Conservation (phyloP, 2,113 vertebrate genomes). For the Chaenogobius annularis region DNA sequence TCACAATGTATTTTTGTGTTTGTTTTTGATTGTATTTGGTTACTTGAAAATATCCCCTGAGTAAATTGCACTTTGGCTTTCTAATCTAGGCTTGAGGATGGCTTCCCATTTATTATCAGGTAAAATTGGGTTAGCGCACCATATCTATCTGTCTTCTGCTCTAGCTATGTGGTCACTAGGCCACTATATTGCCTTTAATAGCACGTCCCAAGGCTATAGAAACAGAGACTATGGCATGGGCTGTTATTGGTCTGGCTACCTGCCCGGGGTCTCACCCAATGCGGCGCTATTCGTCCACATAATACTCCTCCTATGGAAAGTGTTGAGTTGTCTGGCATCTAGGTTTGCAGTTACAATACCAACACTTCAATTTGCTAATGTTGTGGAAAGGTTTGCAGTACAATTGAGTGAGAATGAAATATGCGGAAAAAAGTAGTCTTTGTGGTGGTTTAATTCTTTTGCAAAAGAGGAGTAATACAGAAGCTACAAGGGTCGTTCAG, state of each 20-base stretch:
- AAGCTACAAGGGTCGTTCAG: too few species aligned
- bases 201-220: slow-evolving; percentile 54
- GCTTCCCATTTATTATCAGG: slow-evolving; percentile 36
- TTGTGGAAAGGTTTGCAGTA: neutral
- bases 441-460: too few species aligned
- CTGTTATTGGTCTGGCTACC: slow-evolving; percentile 42
- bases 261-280: slow-evolving; percentile 50
- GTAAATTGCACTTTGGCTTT: slow-evolving; percentile 23
- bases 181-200: slow-evolving; percentile 45
- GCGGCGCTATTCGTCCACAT: slow-evolving; percentile 38
- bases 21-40: neutral
- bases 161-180: slow-evolving; percentile 39
- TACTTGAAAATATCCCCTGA: neutral
- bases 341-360: neutral
- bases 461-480: too few species aligned
- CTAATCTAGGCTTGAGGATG: slow-evolving; percentile 18
- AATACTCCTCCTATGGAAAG: slow-evolving; percentile 16
- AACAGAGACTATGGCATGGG: slow-evolving; percentile 18
- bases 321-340: slow-evolving; percentile 16
- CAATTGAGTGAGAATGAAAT: neutral
- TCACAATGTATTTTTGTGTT: neutral
- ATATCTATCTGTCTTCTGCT: slow-evolving; percentile 37
- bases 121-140: slow-evolving; percentile 34
- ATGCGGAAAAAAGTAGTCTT: neutral
- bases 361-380: neutral